Evolutionary conservation across 2,113 vertebrate genomes (phyloP).

Genomic region (Murina feae): DNA sequence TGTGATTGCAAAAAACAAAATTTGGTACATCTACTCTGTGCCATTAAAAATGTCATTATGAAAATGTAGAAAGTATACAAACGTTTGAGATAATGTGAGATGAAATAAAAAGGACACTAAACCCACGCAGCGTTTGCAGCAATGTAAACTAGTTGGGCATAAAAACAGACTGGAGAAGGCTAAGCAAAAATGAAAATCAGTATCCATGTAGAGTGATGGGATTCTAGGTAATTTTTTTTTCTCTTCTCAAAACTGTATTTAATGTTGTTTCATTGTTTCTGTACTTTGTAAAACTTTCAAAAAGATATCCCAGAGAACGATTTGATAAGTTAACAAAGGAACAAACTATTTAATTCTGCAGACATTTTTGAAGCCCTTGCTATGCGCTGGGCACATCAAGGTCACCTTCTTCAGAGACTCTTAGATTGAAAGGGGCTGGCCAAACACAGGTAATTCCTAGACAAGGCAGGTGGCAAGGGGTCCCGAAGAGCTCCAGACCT

Average conservation of each 20-base stretch:
- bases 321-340: not conserved
- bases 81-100: conserved; percentile 22
- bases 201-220: not conserved
- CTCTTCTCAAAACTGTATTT: conserved; percentile 39
- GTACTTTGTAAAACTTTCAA: conserved; percentile 7
- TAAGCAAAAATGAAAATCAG: conserved; percentile 43
- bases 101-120: not conserved
- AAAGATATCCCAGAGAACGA: not conserved
- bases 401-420: not conserved
- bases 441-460: not conserved
- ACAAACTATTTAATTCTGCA: not conserved
- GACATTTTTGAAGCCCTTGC: not conserved
- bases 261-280: conserved; percentile 6
- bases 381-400: not conserved
- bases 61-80: conserved; percentile 51
- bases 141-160: not conserved
- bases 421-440: not conserved
- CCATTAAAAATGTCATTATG: conserved; percentile 46
- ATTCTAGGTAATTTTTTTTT: conserved; percentile 28
- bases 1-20: conserved; percentile 19
- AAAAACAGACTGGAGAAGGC: conserved; percentile 34
- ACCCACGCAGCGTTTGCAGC: not conserved
- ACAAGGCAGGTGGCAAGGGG: not conserved
- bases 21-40: not conserved
- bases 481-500: not conserved